These are phyloP conservation scores for Uropetala carovei DNA, from an alignment of 2,888 invertebrate genomes.

Conservation along the genomic window DNA sequence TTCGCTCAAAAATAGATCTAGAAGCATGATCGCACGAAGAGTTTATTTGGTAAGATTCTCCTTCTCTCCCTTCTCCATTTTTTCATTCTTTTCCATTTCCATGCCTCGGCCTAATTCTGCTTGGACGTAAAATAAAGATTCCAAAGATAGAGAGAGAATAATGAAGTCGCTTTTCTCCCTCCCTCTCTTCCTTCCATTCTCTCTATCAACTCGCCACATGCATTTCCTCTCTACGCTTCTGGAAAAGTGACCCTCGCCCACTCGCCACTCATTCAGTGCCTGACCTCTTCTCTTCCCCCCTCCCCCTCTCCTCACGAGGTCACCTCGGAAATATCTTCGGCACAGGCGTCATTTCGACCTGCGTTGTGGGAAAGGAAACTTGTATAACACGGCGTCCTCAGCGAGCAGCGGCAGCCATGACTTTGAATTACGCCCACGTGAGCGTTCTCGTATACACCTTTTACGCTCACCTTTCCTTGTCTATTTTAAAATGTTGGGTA, in stretches of 20 bases:
- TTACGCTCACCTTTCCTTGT: neutral
- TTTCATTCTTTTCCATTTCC: neutral
- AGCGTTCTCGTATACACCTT: neutral
- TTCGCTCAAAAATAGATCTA: too few species aligned
- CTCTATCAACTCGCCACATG: neutral
- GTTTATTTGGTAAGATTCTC: too few species aligned
- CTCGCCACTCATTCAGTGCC: neutral
- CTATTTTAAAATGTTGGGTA: slow-evolving; percentile 18
- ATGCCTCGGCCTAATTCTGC: neutral
- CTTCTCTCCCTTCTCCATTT: neutral
- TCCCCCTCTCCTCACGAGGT: neutral
- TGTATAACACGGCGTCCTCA: slow-evolving; percentile 17
- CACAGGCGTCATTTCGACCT: slow-evolving; percentile 4
- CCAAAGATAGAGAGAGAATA: too few species aligned
- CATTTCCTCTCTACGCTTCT: neutral
- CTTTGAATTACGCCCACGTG: slow-evolving; percentile 26
- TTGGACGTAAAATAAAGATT: too few species aligned
- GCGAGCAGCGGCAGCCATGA: slow-evolving; percentile 1
- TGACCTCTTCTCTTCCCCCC: neutral
- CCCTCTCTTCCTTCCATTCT: neutral
- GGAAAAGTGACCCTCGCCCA: slow-evolving; percentile 22
- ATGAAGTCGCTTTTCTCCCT: neutral
- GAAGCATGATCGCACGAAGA: too few species aligned
- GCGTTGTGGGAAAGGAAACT: slow-evolving; percentile 35
- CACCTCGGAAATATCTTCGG: slow-evolving; percentile 16